These are phyloP conservation scores for Aphyosemion australe DNA, from an alignment of 2,113 vertebrate genomes.

Conservation along the genomic window DNA sequence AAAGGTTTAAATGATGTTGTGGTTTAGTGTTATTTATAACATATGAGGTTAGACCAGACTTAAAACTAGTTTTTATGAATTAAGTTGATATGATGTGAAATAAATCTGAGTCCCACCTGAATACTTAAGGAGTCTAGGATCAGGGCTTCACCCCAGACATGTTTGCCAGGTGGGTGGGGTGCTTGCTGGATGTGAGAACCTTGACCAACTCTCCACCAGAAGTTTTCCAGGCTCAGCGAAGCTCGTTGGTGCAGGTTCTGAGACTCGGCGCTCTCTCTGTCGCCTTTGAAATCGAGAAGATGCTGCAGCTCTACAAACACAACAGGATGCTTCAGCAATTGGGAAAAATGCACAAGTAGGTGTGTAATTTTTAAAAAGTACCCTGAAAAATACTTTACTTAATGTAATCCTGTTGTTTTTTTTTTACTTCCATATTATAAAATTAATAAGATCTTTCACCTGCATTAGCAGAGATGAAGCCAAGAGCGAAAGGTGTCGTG, in stretches of 20 bases:
- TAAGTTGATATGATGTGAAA: too few relatives aligned
- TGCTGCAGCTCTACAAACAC: conserved; percentile 74
- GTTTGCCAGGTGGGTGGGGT: conserved; percentile 91
- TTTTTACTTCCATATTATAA: too few relatives aligned
- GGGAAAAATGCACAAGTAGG: too few relatives aligned
- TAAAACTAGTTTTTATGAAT: too few relatives aligned
- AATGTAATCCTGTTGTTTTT: too few relatives aligned
- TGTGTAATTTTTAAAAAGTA: too few relatives aligned
- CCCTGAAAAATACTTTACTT: too few relatives aligned
- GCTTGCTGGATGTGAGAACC: conserved; percentile 97
- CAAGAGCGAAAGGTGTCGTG: conserved; percentile 92
- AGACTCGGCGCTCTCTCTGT: conserved; percentile 82
- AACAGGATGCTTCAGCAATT: too few relatives aligned
- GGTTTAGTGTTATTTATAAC: too few relatives aligned
- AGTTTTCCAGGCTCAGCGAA: conserved; percentile 87
- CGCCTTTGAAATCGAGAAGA: conserved; percentile 70
- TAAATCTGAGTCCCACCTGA: conserved; percentile 77
- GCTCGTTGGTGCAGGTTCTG: conserved; percentile 87
- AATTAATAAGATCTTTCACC: conserved; percentile 73
- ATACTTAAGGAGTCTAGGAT: conserved; percentile 89
- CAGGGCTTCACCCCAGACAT: conserved; percentile 96
- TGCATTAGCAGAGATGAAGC: conserved; percentile 88
- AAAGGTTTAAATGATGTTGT: background rate
- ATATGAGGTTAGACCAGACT: too few relatives aligned
- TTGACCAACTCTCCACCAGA: conserved; percentile 96